A percentile compares a stretch with the other conserved stretches of the same genome.
Conservation (phyloP, 2,113 vertebrate genomes). For the Takifugu flavidus region DNA sequence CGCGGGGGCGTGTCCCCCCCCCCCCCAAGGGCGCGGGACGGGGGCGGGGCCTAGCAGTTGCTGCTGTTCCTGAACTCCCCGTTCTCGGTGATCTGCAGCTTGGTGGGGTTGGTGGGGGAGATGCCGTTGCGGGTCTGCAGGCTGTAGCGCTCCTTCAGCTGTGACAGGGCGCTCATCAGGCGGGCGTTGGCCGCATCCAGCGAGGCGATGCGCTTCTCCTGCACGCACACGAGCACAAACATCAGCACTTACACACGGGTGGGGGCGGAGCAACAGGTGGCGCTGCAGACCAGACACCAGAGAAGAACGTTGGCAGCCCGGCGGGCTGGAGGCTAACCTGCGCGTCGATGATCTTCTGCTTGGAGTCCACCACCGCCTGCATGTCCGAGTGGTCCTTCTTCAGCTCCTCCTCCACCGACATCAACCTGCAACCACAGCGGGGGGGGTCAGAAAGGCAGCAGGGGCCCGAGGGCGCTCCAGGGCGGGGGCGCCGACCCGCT, state of each 20-base stretch:
- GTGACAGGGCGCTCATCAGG: conserved; percentile 95
- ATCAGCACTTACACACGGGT: background rate
- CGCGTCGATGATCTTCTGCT: conserved; percentile 98
- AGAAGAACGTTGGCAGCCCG: too few relatives aligned
- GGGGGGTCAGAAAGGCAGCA: background rate
- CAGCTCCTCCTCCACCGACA: conserved; percentile 97
- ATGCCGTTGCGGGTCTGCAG: conserved; percentile 98
- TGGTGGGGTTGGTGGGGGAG: conserved; percentile 98
- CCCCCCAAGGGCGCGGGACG: background rate
- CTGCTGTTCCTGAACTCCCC: conserved; percentile 99
- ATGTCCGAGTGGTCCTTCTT: conserved; percentile 98
- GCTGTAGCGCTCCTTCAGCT: conserved; percentile 99
- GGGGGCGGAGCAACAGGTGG: too few relatives aligned
- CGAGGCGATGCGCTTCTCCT: conserved; percentile 98
- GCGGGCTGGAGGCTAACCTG: conserved; percentile 76
- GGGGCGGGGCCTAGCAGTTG: conserved; percentile 83
- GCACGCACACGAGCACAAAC: conserved; percentile 21
- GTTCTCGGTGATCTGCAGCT: conserved; percentile 99
- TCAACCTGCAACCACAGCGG: conserved; percentile 76
- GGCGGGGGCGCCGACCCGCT: background rate
- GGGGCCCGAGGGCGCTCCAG: fast-evolving
- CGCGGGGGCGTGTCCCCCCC: conserved; percentile 17
- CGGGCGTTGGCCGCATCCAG: conserved; percentile 94
- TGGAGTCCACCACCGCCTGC: conserved; percentile 96
- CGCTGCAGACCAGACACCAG: too few relatives aligned